Percentiles rank a stretch among this genome's conserved stretches.
Conservation (phyloP, 92 coral and sea anemone genomes). For the Palythoa caribaeorum region DNA sequence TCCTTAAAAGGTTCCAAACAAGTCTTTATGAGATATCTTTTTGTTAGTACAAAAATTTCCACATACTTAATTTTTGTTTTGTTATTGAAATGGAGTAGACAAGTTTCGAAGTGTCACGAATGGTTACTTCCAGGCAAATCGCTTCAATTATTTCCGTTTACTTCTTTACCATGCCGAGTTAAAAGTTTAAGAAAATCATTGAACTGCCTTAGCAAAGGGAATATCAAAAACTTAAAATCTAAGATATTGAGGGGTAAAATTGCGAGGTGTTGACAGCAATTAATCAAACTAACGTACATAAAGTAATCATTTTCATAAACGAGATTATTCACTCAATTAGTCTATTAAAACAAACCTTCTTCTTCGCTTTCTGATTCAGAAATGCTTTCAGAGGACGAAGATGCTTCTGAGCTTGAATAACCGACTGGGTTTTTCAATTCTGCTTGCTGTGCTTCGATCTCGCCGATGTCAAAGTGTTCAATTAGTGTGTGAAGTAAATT, state of each 20-base stretch:
- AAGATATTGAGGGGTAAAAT: background rate
- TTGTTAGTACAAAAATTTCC: no score
- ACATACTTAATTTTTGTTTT: no score
- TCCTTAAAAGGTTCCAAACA: no score
- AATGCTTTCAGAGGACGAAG: constrained; percentile 48
- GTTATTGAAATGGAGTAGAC: no score
- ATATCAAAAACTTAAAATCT: background rate
- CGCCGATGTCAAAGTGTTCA: constrained; percentile 87
- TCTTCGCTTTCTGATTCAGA: constrained; percentile 76
- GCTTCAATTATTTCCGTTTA: background rate
- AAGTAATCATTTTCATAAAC: background rate
- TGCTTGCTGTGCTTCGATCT: constrained; percentile 83
- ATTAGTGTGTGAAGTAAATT: constrained; percentile 84
- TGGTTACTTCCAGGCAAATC: no score
- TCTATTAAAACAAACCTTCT: constrained; percentile 63
- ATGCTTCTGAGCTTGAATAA: constrained; percentile 50
- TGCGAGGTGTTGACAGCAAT: background rate
- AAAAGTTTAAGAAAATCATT: background rate
- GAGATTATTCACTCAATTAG: constrained; percentile 10
- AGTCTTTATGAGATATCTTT: no score
- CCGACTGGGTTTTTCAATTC: constrained; percentile 63
- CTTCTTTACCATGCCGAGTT: background rate
- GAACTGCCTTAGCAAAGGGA: background rate
- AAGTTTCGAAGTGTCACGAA: no score
- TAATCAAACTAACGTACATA: constrained; percentile 6